phyloP scores from a whole-genome alignment of 2,113 vertebrate genomes.

The Burhinus bistriatus region DNA sequence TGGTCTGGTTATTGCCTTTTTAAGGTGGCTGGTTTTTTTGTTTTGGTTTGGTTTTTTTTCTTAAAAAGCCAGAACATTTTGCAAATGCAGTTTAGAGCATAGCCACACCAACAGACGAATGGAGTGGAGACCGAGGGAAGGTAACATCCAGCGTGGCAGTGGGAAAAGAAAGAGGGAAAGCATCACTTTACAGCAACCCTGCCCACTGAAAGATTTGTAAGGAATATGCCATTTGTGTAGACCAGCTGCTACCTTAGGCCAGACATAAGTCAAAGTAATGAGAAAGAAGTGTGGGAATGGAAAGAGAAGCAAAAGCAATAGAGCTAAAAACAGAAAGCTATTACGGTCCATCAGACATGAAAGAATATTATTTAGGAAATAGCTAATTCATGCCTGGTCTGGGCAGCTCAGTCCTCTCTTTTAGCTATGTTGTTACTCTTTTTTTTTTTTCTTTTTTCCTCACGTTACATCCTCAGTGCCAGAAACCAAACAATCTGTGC shows the following conservation, averaged over 20 bases:
- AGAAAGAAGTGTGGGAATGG: conserved; percentile 28
- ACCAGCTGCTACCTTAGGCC: neutral
- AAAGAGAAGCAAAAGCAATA: conserved; percentile 34
- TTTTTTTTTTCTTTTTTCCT: neutral
- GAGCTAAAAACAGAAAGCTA: neutral
- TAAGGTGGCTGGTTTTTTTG: neutral
- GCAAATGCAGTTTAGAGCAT: neutral
- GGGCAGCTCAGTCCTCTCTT: neutral
- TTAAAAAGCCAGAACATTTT: neutral
- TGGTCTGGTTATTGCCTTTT: neutral
- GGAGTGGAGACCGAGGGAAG: neutral
- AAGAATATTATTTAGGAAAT: conserved; percentile 47
- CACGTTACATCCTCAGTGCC: neutral
- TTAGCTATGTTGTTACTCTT: neutral
- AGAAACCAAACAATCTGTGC: neutral
- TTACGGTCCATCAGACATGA: neutral
- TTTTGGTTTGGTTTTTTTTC: neutral
- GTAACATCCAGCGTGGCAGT: neutral
- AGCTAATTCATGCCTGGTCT: neutral
- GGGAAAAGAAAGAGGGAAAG: neutral
- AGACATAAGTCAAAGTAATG: conserved; percentile 24
- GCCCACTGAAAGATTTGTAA: neutral
- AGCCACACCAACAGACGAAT: neutral
- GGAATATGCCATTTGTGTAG: neutral
- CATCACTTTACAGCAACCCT: neutral